Base-by-base conservation (phyloP, 1,140 invertebrate species). In the Lordiphosa collinella region DNA sequence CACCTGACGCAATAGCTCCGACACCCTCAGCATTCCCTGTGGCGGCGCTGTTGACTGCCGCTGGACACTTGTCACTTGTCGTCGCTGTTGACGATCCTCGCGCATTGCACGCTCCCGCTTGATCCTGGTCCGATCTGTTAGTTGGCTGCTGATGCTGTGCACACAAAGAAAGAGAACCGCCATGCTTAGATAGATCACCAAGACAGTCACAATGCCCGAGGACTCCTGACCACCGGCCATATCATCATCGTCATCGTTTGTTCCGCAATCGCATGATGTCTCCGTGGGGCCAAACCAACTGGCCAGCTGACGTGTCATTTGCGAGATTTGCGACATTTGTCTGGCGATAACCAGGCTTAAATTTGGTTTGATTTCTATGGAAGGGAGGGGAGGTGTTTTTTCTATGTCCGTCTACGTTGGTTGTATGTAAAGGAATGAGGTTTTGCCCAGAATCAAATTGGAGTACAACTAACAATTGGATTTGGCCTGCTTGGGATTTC, bases 151-250 rank as follows among this genome's bases (percentile, higher is more conserved):
- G 8, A 38, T 22, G 13, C 55, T 10, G 14, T 55, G 43, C 1
- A 49, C 18, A 3, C 32, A 49, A 3, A 63, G 31, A 9, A 74
- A 53, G 1, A 74, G 4, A 0, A 37, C 25, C 4, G 36, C 25
- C 11, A 80, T 54, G 7, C 14, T 22, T n/a, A 54, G 29, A 6
- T 52, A 71, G 6, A 76, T 52, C 0, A 50, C 12, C 13, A 73
- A n/a, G 0, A 67, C 43, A 1, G 64, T 78, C 3, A 32, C 8
- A 1, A 74, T 13, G 29, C 75, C 74, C 5, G 75, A 73, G 0
- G 59, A 64, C 3, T 73, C 58, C 16, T 73, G 68, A 1, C 38
- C 11, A 4, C 0, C 11, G 1, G 49, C 25, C 0, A 49, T 51
- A 0, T 62, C 62, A n/a, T 53, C 36, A 0, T 7, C 12, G 4